phyloP scores from a whole-genome alignment of 2,888 invertebrate species.

The Drosophila nigricruria region DNA sequence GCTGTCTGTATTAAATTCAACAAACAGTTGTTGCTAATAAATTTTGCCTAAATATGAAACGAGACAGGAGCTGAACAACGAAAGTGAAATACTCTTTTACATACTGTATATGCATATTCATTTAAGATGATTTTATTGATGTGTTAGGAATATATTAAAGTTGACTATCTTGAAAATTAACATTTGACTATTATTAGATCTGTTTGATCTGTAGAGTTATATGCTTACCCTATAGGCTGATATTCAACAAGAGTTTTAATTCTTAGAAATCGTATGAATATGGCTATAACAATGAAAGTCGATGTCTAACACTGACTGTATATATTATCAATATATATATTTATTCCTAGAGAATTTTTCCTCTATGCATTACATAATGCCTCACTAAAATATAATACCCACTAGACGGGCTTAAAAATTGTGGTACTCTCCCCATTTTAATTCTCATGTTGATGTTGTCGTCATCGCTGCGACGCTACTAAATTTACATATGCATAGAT shows the following conservation, averaged over 20 bases:
- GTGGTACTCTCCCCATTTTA: constrained; percentile 6
- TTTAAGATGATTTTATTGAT: neutral
- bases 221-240: no score
- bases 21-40: constrained; percentile 53
- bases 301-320: no score
- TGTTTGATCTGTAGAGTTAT: neutral
- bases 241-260: no score
- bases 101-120: neutral
- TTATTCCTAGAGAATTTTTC: neutral
- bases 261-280: no score
- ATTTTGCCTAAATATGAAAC: constrained; percentile 31
- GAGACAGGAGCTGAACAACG: neutral
- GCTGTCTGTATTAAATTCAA: constrained; percentile 38
- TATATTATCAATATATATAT: no score
- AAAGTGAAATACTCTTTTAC: constrained; percentile 4
- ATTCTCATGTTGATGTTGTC: constrained; percentile 47
- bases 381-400: neutral
- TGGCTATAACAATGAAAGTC: no score
- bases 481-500: constrained; percentile 42
- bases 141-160: neutral
- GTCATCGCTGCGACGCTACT: constrained; percentile 47
- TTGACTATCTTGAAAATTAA: neutral
- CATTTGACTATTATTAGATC: neutral
- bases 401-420: neutral
- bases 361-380: neutral